Conservation (phyloP, 2,888 invertebrate species). For the Ornithoptera priamus region DNA sequence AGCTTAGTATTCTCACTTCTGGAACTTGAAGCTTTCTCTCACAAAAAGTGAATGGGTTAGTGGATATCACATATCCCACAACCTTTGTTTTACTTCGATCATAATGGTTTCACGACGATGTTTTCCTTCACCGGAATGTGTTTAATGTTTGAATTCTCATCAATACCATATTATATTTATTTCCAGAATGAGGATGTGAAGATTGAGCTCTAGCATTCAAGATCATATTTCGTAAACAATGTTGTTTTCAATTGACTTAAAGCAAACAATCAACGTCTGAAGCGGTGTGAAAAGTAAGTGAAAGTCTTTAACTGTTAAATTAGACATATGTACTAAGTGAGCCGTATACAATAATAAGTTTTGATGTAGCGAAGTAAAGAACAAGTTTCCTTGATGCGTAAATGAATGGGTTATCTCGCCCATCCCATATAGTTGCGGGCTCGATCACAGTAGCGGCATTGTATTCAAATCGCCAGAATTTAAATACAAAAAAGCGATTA, state of each 20-base stretch:
- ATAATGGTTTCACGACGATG: no score
- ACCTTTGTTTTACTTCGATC: no score
- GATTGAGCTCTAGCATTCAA: not conserved
- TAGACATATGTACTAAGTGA: not conserved
- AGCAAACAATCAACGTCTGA: constrained; percentile 52
- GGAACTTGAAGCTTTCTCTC: no score
- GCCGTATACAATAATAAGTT: not conserved
- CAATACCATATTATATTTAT: no score
- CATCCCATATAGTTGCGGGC: constrained; percentile 59
- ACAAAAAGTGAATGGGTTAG: no score
- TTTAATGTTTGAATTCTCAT: no score
- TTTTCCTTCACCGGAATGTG: no score
- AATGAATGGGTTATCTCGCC: constrained; percentile 52
- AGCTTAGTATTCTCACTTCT: no score
- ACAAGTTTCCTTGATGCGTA: constrained; percentile 20
- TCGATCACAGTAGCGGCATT: constrained; percentile 73
- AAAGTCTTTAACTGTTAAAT: constrained; percentile 24
- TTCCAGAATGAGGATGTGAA: not conserved
- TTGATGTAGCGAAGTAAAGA: constrained; percentile 10
- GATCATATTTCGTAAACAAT: not conserved
- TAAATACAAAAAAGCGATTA: constrained; percentile 79
- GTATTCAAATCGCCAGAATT: constrained; percentile 77
- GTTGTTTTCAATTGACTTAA: constrained; percentile 42
- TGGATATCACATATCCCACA: no score
- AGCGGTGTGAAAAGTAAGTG: constrained; percentile 57